Base-by-base conservation (phyloP, 2,888 invertebrate species). In the Drosophila prostipennis region DNA sequence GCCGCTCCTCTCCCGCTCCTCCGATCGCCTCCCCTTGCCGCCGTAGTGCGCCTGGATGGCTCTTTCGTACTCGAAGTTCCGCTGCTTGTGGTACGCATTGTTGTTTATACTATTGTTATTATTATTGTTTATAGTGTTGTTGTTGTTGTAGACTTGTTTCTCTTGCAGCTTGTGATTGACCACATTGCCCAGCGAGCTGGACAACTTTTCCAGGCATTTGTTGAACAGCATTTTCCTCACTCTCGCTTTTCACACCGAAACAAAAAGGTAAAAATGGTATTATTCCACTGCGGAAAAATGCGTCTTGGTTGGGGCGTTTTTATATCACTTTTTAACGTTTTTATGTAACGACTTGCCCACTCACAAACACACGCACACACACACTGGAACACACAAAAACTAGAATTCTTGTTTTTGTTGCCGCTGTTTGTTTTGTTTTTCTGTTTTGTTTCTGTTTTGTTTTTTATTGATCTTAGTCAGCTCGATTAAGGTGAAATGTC, bases 131-230 rank as follows among this genome's bases (percentile, higher is more conserved):
- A 10, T 76, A 8, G 54, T 78, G 23, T 59, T 77, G 26, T 59
- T 77, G 26, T 65, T 80, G 54, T 77, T 86, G 78, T 72, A 87
- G 63, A 73, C 74, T 55, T 86, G 86, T 73, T 77, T 89, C 75
- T 87, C 78, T 60, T 89, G 77, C 65, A 82, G 46, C 43, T 90
- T 89, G 43, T 86, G 70, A 23, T 89, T 78, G n/a, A 88, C 86
- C 58, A 79, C 84, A 34, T 34, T 48, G 48, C 48, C 48, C 48
- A 48, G 48, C 48, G 48, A 48, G 43, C 89, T 91, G 74, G 91
- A 90, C 63, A 92, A 78, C 82, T 92, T 92, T 48, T 89, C 86
- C 45, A 91, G 80, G 76, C 91, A 92, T 75, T 92, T 92, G 71
- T 91, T 91, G 72, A 92, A 91, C 72, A 92, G 87, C 88, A 87